Conservation (phyloP, 35 echinoderm and acorn worm species). For the Ptychodera flava region DNA sequence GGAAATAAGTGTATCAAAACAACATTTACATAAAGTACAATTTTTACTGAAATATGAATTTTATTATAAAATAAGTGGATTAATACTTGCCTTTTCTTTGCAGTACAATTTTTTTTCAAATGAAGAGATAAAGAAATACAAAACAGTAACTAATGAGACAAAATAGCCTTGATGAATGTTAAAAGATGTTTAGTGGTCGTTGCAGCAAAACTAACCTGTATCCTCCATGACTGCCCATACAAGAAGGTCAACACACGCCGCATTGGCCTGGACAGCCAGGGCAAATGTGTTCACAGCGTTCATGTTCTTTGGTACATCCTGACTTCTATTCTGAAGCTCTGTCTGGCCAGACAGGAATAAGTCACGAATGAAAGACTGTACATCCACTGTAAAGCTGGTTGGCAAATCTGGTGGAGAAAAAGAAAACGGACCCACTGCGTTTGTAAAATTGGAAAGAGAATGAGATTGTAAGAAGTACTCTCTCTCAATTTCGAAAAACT, state of each 20-base stretch:
- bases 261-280: conserved; percentile 63
- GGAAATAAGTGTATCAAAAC: no score
- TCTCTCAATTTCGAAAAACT: no score
- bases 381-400: conserved; percentile 45
- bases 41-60: no score
- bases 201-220: conserved; percentile 54
- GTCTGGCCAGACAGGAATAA: conserved; percentile 74
- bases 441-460: no score
- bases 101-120: no score
- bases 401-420: conserved; percentile 53
- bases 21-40: no score
- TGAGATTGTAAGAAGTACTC: not conserved
- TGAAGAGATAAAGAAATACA: no score
- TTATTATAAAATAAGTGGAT: no score
- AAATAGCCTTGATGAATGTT: no score
- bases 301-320: conserved; percentile 53
- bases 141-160: no score
- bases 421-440: not conserved
- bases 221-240: conserved; percentile 84
- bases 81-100: no score
- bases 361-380: conserved; percentile 65
- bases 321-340: conserved; percentile 61
- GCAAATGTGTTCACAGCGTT: conserved; percentile 81
- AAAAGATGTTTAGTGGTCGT: no score
- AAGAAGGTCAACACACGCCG: conserved; percentile 70